Conservation (phyloP, 2,888 invertebrate genomes). For the Catocala sponsa region DNA sequence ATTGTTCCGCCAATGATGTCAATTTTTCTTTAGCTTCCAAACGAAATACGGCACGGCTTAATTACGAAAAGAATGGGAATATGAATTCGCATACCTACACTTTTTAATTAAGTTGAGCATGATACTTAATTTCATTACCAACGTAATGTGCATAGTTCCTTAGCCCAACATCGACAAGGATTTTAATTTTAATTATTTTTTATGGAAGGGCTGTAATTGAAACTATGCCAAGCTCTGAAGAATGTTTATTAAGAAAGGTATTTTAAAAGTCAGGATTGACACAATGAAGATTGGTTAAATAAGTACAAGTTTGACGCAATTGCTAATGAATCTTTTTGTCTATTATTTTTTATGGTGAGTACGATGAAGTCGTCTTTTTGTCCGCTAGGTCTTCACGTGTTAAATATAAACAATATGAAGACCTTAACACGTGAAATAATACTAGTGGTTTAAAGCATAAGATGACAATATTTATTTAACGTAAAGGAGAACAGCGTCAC, state of each 20-base stretch:
- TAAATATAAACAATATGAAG: too few species aligned
- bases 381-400: too few species aligned
- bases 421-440: too few species aligned
- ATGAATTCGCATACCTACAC: neutral
- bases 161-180: neutral
- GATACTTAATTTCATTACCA: neutral
- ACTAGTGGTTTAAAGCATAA: neutral
- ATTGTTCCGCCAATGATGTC: neutral
- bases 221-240: neutral
- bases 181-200: neutral
- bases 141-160: neutral
- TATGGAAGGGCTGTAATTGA: too few species aligned
- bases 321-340: too few species aligned
- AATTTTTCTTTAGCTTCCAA: conserved; percentile 1
- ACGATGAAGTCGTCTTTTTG: too few species aligned
- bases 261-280: too few species aligned
- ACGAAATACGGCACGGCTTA: conserved; percentile 1
- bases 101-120: neutral
- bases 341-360: too few species aligned
- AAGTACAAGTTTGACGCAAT: too few species aligned
- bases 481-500: neutral
- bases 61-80: conserved; percentile 4
- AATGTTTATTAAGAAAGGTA: neutral
- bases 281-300: too few species aligned
- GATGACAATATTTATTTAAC: conserved; percentile 13